Percentiles rank a stretch among this genome's conserved stretches.
Conservation (phyloP, 2,113 vertebrate genomes). For the Pachyramphus minor region DNA sequence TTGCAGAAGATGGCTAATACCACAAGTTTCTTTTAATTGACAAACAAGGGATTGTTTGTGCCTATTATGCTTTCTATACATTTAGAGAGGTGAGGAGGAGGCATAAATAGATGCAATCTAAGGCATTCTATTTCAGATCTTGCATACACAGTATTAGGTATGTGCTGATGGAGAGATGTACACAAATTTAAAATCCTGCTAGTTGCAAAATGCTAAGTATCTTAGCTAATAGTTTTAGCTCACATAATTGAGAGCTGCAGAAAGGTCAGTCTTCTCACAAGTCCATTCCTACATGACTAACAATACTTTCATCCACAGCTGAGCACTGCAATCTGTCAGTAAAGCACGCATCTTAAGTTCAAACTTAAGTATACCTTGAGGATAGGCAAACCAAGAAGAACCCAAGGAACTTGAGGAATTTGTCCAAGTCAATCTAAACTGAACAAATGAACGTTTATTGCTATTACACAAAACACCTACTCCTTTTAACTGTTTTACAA, state of each 20-base stretch:
- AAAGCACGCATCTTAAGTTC: not conserved
- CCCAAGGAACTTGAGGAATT: not conserved
- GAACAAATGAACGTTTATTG: not conserved
- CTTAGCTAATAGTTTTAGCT: not conserved
- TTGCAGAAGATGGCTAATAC: not conserved
- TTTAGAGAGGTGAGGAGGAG: not conserved
- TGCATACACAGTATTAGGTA: rapidly evolving
- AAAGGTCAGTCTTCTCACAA: not conserved
- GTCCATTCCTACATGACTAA: not conserved
- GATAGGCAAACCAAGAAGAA: not conserved
- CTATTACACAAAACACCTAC: not conserved
- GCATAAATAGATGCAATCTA: not conserved
- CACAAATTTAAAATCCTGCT: not conserved
- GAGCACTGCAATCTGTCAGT: not conserved
- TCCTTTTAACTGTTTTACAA: not conserved
- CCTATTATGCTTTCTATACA: not conserved
- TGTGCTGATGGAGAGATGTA: rapidly evolving
- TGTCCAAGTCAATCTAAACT: not conserved
- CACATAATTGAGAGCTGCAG: not conserved
- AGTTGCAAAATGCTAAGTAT: not conserved
- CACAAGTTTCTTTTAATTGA: not conserved
- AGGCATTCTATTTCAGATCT: not conserved
- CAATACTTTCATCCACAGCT: not conserved
- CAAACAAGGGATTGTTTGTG: not conserved
- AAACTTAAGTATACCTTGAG: not conserved